Conservation (phyloP, 1,140 invertebrate species). For the Drosophila baimaii region DNA sequence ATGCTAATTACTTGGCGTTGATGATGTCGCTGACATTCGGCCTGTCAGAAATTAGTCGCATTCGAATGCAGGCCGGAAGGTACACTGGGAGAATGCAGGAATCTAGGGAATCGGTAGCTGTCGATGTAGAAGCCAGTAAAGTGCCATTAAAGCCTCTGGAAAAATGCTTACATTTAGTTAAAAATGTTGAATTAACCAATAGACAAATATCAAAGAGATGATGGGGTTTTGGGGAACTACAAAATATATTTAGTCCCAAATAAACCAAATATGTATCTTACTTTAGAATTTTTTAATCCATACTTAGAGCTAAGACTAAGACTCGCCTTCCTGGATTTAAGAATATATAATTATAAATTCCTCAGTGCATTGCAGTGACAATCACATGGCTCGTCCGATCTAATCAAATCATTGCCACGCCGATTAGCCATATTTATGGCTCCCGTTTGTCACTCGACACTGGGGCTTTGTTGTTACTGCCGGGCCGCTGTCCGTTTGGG, state of each 20-base stretch:
- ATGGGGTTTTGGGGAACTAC: too few relatives aligned
- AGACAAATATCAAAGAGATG: too few relatives aligned
- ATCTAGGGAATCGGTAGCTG: not conserved
- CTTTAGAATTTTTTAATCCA: not conserved
- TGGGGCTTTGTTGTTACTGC: conserved; percentile 33
- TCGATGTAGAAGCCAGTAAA: too few relatives aligned
- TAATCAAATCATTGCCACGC: conserved; percentile 78
- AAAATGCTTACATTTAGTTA: not conserved
- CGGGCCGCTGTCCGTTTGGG: conserved; percentile 33
- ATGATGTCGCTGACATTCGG: conserved; percentile 68
- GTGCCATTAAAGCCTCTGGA: too few relatives aligned
- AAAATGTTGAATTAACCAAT: not conserved
- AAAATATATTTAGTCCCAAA: too few relatives aligned
- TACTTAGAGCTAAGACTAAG: too few relatives aligned
- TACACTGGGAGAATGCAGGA: not conserved
- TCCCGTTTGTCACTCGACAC: conserved; percentile 49
- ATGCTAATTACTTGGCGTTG: conserved; percentile 67
- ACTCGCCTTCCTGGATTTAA: not conserved
- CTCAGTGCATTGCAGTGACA: conserved; percentile 12
- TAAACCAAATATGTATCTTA: not conserved
- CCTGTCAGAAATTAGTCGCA: conserved; percentile 48
- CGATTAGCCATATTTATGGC: conserved; percentile 77
- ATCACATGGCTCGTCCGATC: conserved; percentile 18
- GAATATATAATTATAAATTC: too few relatives aligned
- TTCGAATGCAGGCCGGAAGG: conserved; percentile 15